Evolutionary conservation across 2,797 vertebrate genomes (phyloP).

Genomic region (Eulemur rubriventer): DNA sequence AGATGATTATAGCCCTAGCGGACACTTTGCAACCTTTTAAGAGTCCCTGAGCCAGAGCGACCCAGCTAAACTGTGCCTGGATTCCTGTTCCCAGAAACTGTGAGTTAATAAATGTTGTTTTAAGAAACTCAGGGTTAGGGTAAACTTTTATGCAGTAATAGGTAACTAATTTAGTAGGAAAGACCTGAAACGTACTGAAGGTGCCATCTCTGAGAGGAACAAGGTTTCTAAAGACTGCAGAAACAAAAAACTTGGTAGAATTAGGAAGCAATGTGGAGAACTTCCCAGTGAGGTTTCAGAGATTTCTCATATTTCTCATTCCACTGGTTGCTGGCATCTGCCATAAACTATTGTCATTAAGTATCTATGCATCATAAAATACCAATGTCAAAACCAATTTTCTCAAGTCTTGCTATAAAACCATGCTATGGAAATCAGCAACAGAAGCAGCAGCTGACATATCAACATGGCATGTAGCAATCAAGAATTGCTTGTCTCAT

Average conservation of each 20-base stretch:
- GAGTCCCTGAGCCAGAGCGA: neutral
- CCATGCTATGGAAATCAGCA: constrained; percentile 7
- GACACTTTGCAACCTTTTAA: neutral
- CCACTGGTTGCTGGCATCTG: neutral
- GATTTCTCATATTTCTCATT: constrained; percentile 20
- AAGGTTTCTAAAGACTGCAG: neutral
- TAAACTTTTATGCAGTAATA: neutral
- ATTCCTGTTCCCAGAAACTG: neutral
- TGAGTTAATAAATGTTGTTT: neutral
- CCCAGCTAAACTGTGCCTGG: neutral
- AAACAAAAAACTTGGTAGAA: neutral
- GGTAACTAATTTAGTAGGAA: neutral
- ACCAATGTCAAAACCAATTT: neutral
- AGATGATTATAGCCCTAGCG: neutral
- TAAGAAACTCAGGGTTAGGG: neutral
- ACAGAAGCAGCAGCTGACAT: constrained; percentile 11
- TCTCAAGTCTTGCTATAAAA: constrained; percentile 38
- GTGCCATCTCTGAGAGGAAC: neutral
- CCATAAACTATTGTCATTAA: neutral
- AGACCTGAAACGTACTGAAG: neutral
- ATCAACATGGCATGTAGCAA: neutral
- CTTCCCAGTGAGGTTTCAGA: neutral
- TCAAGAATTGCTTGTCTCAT: neutral
- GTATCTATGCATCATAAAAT: neutral
- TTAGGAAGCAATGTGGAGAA: neutral